phyloP scores from a whole-genome alignment of 2,113 vertebrate species.

The Chitala chitala region DNA sequence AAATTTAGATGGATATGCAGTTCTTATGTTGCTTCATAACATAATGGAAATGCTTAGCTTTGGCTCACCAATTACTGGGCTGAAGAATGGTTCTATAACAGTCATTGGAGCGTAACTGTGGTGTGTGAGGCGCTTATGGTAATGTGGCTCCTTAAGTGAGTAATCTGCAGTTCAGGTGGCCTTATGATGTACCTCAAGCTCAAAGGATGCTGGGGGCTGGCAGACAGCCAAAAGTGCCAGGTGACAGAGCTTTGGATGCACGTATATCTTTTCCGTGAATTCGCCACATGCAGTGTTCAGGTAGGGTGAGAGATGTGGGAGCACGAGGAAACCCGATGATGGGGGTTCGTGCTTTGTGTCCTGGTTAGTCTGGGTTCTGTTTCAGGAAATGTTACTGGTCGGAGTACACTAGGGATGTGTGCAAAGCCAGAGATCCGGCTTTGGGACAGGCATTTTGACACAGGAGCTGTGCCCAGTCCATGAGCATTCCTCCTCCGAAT shows the following conservation, averaged over 20 bases:
- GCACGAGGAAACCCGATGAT: no score
- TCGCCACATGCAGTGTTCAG: background rate
- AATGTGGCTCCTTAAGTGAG: conserved; percentile 32
- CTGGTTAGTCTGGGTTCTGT: no score
- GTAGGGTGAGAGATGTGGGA: background rate
- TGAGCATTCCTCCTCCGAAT: no score
- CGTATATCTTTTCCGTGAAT: no score
- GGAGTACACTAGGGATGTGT: no score
- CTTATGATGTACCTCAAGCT: background rate
- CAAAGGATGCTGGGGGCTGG: background rate
- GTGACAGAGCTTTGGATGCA: no score
- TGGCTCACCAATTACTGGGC: background rate
- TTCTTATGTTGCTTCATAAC: conserved; percentile 20
- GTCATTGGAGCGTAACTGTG: background rate
- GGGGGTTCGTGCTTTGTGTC: no score
- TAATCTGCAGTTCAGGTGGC: background rate
- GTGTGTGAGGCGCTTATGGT: conserved; percentile 36
- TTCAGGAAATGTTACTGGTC: no score
- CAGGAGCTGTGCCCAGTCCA: no score
- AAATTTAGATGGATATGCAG: conserved; percentile 20
- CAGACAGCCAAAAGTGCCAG: background rate
- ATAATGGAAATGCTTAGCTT: background rate
- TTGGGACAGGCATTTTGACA: no score
- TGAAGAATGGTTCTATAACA: conserved; percentile 14
- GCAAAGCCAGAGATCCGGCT: no score